phyloP scores from a whole-genome alignment of 2,888 invertebrate genomes.

The Drosophila atripex region DNA sequence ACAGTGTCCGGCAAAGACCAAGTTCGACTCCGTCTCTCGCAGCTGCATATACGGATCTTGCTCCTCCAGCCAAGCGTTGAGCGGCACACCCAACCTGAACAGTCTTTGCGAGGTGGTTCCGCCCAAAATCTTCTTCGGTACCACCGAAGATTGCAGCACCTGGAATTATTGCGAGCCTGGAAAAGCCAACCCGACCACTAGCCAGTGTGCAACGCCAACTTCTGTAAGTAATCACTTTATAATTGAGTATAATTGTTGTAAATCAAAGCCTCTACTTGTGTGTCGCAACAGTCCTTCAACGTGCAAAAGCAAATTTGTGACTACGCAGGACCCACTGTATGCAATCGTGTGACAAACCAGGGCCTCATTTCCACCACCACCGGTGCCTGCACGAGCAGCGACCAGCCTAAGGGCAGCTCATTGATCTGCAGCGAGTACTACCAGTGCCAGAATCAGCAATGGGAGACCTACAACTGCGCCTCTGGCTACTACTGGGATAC shows the following conservation, averaged over 20 bases:
- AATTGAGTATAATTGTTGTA: not conserved
- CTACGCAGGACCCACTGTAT: slow-evolving; percentile 4
- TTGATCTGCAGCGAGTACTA: slow-evolving; percentile 42
- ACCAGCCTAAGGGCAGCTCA: fast-evolving
- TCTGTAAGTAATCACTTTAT: not conserved
- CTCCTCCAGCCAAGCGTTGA: not conserved
- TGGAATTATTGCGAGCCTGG: slow-evolving; percentile 44
- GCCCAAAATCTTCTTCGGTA: slow-evolving; percentile 43
- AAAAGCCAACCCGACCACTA: not conserved
- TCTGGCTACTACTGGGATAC: slow-evolving; percentile 25
- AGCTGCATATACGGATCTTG: slow-evolving; percentile 46
- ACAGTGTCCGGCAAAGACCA: slow-evolving; percentile 3
- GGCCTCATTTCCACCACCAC: not conserved
- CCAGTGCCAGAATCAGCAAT: slow-evolving; percentile 10
- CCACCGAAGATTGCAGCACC: not conserved
- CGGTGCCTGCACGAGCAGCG: not conserved
- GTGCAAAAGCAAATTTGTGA: not conserved
- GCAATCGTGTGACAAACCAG: slow-evolving; percentile 29
- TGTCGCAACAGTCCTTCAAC: slow-evolving; percentile 35
- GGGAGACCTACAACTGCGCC: slow-evolving; percentile 15
- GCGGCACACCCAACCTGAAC: not conserved
- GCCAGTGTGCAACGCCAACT: fast-evolving
- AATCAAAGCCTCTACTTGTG: not conserved
- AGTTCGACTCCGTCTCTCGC: not conserved
- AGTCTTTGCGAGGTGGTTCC: slow-evolving; percentile 48